phyloP scores from a whole-genome alignment of 2,797 vertebrate species.

The Poecilia wingei region DNA sequence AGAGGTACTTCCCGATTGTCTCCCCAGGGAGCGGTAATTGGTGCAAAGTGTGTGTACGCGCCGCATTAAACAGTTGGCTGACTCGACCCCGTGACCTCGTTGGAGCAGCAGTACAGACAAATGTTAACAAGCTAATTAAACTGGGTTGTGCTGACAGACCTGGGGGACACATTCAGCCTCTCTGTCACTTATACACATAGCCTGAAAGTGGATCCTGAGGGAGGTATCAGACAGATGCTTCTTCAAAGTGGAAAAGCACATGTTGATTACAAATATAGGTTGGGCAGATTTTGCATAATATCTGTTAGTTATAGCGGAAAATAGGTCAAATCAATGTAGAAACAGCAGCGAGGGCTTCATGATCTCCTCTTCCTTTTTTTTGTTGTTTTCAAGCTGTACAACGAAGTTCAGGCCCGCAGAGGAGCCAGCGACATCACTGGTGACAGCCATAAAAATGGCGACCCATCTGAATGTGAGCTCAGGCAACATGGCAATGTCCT shows the following conservation, averaged over 20 bases:
- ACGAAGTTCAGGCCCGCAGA: conserved; percentile 92
- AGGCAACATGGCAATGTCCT: conserved; percentile 46
- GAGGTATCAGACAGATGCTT: conserved; percentile 43
- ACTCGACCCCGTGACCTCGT: conserved; percentile 48
- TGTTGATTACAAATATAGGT: conserved; percentile 47
- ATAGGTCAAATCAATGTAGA: background rate
- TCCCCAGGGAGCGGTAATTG: conserved; percentile 44
- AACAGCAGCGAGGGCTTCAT: background rate
- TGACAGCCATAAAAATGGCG: conserved; percentile 70
- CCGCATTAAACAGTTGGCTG: conserved; percentile 63
- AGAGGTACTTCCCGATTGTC: background rate
- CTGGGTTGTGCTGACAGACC: conserved; percentile 60
- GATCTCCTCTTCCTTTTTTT: conserved; percentile 16
- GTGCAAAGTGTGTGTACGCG: conserved; percentile 16
- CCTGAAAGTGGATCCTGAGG: conserved; percentile 63
- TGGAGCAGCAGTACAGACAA: conserved; percentile 65
- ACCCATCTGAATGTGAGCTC: conserved; percentile 64
- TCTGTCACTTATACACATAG: conserved; percentile 33
- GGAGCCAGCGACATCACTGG: conserved; percentile 78
- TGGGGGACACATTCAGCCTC: conserved; percentile 21
- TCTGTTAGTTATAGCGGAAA: background rate
- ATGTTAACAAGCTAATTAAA: conserved; percentile 80
- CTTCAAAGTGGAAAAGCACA: conserved; percentile 28
- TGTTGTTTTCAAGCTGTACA: conserved; percentile 87
- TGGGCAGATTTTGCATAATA: background rate